Evolutionary conservation across 2,113 vertebrate genomes (phyloP).

Genomic region (Crotalus tigris): DNA sequence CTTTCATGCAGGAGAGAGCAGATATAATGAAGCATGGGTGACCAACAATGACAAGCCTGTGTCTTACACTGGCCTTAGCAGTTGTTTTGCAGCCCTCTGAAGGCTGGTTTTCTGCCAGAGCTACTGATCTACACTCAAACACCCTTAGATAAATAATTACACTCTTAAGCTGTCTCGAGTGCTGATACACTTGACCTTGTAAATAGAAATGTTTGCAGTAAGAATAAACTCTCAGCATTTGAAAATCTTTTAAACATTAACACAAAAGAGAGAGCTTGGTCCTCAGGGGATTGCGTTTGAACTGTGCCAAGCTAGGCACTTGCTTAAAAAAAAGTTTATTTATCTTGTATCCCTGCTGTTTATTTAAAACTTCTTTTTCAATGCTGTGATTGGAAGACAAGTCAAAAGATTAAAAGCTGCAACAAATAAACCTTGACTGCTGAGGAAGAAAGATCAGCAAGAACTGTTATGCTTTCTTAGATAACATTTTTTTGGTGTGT

Average conservation of each 20-base stretch:
- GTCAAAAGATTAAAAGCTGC: constrained; percentile 75
- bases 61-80: constrained; percentile 67
- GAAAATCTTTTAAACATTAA: constrained; percentile 83
- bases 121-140: constrained; percentile 82
- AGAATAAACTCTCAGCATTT: constrained; percentile 80
- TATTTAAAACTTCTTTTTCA: constrained; percentile 81
- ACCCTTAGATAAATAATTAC: constrained; percentile 87
- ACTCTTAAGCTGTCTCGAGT: constrained; percentile 82
- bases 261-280: constrained; percentile 78
- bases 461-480: constrained; percentile 70
- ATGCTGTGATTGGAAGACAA: constrained; percentile 69
- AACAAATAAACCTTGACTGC: constrained; percentile 78
- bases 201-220: constrained; percentile 89
- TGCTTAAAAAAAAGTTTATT: constrained; percentile 75
- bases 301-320: constrained; percentile 73
- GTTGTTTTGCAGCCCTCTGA: constrained; percentile 69
- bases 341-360: constrained; percentile 83
- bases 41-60: constrained; percentile 72
- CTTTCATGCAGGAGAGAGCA: constrained; percentile 40
- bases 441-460: constrained; percentile 69
- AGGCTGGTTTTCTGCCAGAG: constrained; percentile 78
- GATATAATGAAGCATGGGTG: constrained; percentile 68
- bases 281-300: constrained; percentile 75
- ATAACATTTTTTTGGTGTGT: constrained; percentile 46
- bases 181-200: constrained; percentile 86